Evolutionary conservation across 2,888 invertebrate genomes (phyloP), one percentile per base, ranked within the genome.

Genomic region (Sminthurides aquaticus): DNA sequence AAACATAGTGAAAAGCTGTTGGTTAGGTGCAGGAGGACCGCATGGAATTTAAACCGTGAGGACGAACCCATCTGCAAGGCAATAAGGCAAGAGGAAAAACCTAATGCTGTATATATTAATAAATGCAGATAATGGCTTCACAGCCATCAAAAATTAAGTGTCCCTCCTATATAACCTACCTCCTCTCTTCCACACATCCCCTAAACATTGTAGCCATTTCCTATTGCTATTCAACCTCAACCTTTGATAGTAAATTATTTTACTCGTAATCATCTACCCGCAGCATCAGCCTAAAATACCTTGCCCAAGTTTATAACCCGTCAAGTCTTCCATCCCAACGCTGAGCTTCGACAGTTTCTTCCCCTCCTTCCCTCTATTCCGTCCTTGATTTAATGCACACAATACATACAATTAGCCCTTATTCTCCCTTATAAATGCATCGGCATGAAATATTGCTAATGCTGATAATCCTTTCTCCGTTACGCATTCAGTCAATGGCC

Each of bases 61-160:
- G 43, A 15, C 43, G 5, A 5, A 15, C 43, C 43, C 43, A 11
- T 11, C 43, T 11, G 15, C 43, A 34, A 5, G 15, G 5, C 5
- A 34, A 34, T 15, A 34, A 5, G 15, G 15, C 43, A 15, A 11
- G 43, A 11, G 15, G 8, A 34, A 34, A 15, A 5, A 34, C 43
- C 43, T n/a, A 34, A 5, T 15, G 15, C 43, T 15, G 15, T 15
- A 15, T 11, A 15, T 11, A 34, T 34, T 34, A 34, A 28, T 27
- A 57, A 57, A 28, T 57, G 27, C 20, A 57, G 57, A 27, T 28
- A 57, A 27, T 57, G 27, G 57, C 5, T 57, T 57, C n/a, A 27
- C 28, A 25, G 57, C 57, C 57, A 25, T 57, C 57, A 57, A 8
- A 3, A 57, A 8, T 34, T 15, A 34, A 34, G 43, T 34, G 43